phyloP scores from a whole-genome alignment of 2,888 invertebrate species.

The Agrochola lychnidis region DNA sequence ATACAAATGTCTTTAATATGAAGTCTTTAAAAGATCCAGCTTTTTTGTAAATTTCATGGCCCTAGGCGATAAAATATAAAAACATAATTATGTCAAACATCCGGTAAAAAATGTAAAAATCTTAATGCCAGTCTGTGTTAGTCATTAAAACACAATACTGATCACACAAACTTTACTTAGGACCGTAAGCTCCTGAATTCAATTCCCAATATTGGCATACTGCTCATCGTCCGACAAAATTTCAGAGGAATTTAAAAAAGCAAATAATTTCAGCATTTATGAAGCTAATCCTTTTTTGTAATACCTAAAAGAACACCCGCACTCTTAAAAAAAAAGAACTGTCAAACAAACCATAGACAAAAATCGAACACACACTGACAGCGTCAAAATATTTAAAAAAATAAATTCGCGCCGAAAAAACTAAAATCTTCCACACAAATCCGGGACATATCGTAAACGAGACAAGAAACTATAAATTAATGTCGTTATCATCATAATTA shows the following conservation, averaged over 20 bases:
- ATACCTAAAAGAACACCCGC: neutral
- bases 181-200: slow-evolving; percentile 28
- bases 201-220: slow-evolving; percentile 35
- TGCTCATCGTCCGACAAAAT: neutral
- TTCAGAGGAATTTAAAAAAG: neutral
- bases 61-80: neutral
- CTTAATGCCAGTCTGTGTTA: neutral
- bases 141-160: slow-evolving; percentile 22
- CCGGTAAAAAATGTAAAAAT: neutral
- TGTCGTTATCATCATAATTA: slow-evolving; percentile 81
- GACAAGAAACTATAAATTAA: slow-evolving; percentile 64
- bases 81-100: neutral
- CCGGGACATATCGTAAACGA: slow-evolving; percentile 39
- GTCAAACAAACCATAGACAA: slow-evolving; percentile 24
- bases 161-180: slow-evolving; percentile 34
- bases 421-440: slow-evolving; percentile 30
- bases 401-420: neutral
- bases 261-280: neutral
- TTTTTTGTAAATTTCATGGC: neutral
- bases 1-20: slow-evolving; percentile 1
- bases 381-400: neutral
- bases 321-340: neutral
- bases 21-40: neutral
- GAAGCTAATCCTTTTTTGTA: neutral
- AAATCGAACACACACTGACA: slow-evolving; percentile 8